Percentiles rank a stretch among this genome's conserved stretches.
phyloP scores from a whole-genome alignment of 2,888 invertebrate genomes.

The Hydroisotoma schaefferi region DNA sequence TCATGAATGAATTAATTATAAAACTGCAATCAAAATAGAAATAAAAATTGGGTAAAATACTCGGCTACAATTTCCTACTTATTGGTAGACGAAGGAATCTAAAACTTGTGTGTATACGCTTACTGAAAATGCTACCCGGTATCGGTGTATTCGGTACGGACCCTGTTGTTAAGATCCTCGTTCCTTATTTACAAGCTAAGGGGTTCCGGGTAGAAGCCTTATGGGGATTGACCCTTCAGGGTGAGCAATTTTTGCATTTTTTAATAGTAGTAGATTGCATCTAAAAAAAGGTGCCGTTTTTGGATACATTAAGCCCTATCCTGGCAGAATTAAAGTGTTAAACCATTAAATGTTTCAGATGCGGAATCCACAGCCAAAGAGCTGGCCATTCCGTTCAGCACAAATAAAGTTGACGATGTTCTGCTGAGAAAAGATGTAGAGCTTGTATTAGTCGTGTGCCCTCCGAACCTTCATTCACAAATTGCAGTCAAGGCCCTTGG shows the following conservation, averaged over 20 bases:
- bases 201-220: constrained; percentile 92
- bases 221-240: constrained; percentile 79
- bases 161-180: constrained; percentile 76
- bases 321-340: no score
- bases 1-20: no score
- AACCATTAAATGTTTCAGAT: no score
- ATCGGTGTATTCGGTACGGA: constrained; percentile 79
- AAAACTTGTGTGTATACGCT: no score
- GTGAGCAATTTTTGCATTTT: constrained; percentile 21
- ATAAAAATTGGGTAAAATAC: no score
- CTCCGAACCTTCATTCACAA: constrained; percentile 89
- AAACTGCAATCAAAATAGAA: no score
- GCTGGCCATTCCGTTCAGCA: constrained; percentile 79
- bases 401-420: constrained; percentile 89
- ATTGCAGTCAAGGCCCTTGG: constrained; percentile 94
- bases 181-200: constrained; percentile 82
- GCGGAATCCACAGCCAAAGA: constrained; percentile 60
- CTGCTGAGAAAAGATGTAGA: constrained; percentile 88
- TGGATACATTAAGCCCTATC: no score
- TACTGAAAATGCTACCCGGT: constrained; percentile 30
- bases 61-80: no score
- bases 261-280: no score
- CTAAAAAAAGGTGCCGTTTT: no score
- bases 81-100: no score
- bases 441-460: constrained; percentile 87